Evolutionary conservation across 2,888 invertebrate genomes (phyloP), one percentile per base, ranked within the genome.

Genomic region (Heliconius aoede): DNA sequence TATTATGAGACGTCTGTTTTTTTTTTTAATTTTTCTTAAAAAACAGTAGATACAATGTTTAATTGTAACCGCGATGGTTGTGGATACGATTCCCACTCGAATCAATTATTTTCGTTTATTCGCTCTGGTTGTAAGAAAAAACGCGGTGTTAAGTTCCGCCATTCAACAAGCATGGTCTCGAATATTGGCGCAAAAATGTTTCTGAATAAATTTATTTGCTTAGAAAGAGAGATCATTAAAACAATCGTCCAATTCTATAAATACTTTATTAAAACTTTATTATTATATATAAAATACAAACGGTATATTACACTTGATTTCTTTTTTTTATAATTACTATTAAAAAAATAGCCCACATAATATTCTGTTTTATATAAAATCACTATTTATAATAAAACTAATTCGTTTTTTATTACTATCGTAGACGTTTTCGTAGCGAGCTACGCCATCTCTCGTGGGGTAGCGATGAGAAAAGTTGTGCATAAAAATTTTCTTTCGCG

Each of bases 371-470:
- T 9, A 55, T n/a, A 32, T 30, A 64, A 32, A 64, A 21, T n/a
- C 5, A 36, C 5, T n/a, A 24, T n/a, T 36, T 64, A 13, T n/a
- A 36, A 24, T 65, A 24, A 36, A 24, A 7, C 24, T 65, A 40
- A 36, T 40, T 5, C 11, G 21, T 21, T 28, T 46, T 9, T 30
- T 36, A 58, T 1, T 15, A 71, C 21, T 58, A 69, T 55, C 78
- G 80, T 78, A 80, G 79, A 26, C 65, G 28, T 26, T 58, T 72
- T 80, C 80, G 80, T 80, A 80, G 80, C 76, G 58, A 68, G 76
- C 76, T 84, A 84, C 90, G 93, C 93, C 94, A 94, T 94, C 94
- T 94, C 65, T 76, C 84, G 91, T 76, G 88, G 94, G 94, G 94
- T 94, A 94, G 94, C 90, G 79, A 76, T 80, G 83, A 46, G 75